Percentiles rank a stretch among this genome's conserved stretches.
Evolutionary conservation across 2,113 vertebrate genomes (phyloP).

Genomic region (Origma solitaria): DNA sequence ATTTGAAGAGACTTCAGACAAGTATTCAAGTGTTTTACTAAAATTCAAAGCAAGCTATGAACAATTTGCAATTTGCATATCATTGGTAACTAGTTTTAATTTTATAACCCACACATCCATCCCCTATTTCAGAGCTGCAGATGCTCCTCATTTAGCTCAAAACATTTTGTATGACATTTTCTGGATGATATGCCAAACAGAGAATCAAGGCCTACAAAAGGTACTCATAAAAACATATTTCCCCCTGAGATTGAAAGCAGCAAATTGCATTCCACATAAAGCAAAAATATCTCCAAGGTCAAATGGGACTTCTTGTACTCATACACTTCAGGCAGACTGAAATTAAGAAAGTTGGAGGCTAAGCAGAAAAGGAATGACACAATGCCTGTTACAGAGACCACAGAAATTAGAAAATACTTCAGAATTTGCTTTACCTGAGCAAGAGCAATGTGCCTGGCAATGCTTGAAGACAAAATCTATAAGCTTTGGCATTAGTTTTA

Average conservation of each 20-base stretch:
- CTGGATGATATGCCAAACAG: not conserved
- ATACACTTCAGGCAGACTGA: not conserved
- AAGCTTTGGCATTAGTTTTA: constrained; percentile 1
- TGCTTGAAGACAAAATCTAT: not conserved
- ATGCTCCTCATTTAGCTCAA: constrained; percentile 20
- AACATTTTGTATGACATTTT: constrained; percentile 2
- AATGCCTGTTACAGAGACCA: not conserved
- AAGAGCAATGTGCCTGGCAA: not conserved
- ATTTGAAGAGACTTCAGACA: not conserved
- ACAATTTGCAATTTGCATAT: not conserved
- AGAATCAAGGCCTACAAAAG: constrained; percentile 19
- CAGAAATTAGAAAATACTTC: not conserved
- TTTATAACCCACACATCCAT: not conserved
- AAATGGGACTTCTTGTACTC: not conserved
- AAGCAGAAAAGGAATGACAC: not conserved
- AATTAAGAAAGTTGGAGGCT: not conserved
- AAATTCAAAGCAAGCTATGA: not conserved
- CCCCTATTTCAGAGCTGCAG: not conserved
- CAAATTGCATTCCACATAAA: constrained; percentile 34
- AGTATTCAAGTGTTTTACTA: not conserved
- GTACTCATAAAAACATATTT: constrained; percentile 22
- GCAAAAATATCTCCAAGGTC: constrained; percentile 20
- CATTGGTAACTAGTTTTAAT: not conserved
- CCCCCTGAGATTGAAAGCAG: not conserved
- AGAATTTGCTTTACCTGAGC: not conserved